Base-by-base conservation (phyloP, 37 sponge, comb jelly and placozoan species). In the Chondrilla cf. caribensis region DNA sequence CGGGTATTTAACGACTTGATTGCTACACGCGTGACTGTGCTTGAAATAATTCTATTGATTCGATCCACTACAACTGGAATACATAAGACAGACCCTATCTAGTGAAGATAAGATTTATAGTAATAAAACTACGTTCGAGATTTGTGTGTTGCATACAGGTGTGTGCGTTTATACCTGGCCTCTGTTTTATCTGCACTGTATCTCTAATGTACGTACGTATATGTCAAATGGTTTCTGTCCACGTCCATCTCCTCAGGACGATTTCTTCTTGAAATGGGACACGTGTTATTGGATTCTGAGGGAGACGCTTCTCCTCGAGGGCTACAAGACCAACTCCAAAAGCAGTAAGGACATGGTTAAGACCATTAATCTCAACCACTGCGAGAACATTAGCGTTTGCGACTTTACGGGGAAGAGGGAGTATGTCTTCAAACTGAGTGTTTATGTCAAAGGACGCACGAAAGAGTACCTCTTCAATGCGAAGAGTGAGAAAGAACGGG, bases 271-370 rank as follows among this genome's bases (percentile, higher is more conserved):
- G 75, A 42, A 21, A 0, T 79, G 91, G 87, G 79, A 91, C 33
- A 62, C 55, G 26, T 67, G 88, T 7, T 91, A 82, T 70, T 91
- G 87, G 75, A 85, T 91, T 44, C 79, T 91, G 58, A 83, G 87
- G 82, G 62, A 79, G 0, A 35, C 70, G 2, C 60, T 70, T 25
- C 32, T 82, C 18, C 68, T 91, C 67, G 91, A 91, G 41, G 87
- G 84, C 70, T 91, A 87, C 79, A 77, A 84, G 44, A 70, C 66
- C 0, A 55, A 67, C 25, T 70, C 67, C 17, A 84, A 87, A 54
- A 76, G 55, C 28, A 82, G 84, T n/a, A 72, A 84, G 59, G 88
- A 91, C 37, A 81, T 86, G 81, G 9, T 54, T 70, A 87, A 87
- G 78, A 87, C 87, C 42, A 65, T 91, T 0, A 80, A 91, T 72